Evolutionary conservation across 2,888 invertebrate species (phyloP).

Genomic region (Metacarcinus magister): DNA sequence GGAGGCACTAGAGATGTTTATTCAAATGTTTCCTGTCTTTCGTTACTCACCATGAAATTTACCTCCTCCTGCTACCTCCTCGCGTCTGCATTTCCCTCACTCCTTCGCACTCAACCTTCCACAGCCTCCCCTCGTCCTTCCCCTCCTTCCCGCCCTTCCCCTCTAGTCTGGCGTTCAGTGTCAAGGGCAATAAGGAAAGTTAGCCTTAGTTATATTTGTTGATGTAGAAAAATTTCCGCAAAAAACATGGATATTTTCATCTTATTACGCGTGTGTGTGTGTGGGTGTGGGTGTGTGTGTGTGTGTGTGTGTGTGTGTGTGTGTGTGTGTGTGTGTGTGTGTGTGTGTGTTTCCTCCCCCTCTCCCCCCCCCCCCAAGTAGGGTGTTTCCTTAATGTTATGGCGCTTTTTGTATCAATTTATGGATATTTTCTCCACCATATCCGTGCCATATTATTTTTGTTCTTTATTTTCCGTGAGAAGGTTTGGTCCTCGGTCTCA

Average conservation of each 20-base stretch:
- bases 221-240: too few relatives aligned
- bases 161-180: background rate
- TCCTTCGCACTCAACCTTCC: background rate
- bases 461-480: too few relatives aligned
- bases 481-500: background rate
- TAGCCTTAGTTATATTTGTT: too few relatives aligned
- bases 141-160: background rate
- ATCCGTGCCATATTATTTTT: background rate
- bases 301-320: too few relatives aligned
- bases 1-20: background rate
- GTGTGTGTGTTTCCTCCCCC: too few relatives aligned
- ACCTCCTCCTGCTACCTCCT: background rate
- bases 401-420: background rate
- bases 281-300: too few relatives aligned
- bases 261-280: too few relatives aligned
- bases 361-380: too few relatives aligned
- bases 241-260: too few relatives aligned
- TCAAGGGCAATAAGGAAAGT: too few relatives aligned
- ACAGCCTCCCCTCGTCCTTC: background rate
- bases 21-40: slow-evolving; percentile 16
- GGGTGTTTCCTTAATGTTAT: slow-evolving; percentile 26
- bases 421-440: background rate
- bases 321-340: too few relatives aligned
- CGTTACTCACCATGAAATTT: background rate
- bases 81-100: background rate